These are phyloP conservation scores for Sarcophaga variegata DNA, from an alignment of 2,888 invertebrate species.

Conservation along the genomic window DNA sequence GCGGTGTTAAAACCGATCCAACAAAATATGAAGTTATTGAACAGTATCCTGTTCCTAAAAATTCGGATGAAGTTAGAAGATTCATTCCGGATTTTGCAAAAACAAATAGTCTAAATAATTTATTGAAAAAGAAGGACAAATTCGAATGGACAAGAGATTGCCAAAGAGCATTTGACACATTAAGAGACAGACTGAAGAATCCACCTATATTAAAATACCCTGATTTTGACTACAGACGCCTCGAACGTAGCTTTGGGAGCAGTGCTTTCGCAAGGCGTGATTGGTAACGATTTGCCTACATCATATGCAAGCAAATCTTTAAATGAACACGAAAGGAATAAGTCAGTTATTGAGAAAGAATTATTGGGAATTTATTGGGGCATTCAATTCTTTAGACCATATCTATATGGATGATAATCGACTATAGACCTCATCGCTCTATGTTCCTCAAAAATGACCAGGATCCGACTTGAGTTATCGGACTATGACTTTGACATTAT, in stretches of 20 bases:
- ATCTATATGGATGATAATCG: slow-evolving; percentile 74
- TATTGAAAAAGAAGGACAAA: slow-evolving; percentile 10
- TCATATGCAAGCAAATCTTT: slow-evolving; percentile 71
- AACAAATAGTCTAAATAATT: slow-evolving; percentile 8
- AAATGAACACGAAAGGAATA: slow-evolving; percentile 71
- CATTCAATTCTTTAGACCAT: slow-evolving; percentile 72
- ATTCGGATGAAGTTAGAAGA: slow-evolving; percentile 7
- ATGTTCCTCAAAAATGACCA: not conserved
- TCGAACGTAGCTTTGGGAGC: slow-evolving; percentile 71
- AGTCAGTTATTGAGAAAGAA: slow-evolving; percentile 73
- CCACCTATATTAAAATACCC: not conserved
- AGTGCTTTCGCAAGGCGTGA: slow-evolving; percentile 71
- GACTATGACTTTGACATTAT: not conserved
- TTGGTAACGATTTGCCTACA: slow-evolving; percentile 67
- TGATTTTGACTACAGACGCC: slow-evolving; percentile 73
- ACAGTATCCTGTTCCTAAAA: not conserved
- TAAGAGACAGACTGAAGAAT: too few relatives aligned
- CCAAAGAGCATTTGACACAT: too few relatives aligned
- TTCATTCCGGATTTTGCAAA: slow-evolving; percentile 25
- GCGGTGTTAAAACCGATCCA: slow-evolving; percentile 16
- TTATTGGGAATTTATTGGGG: slow-evolving; percentile 72
- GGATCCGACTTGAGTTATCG: slow-evolving; percentile 15
- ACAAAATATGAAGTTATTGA: slow-evolving; percentile 24
- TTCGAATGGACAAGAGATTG: not conserved
- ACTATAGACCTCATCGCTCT: slow-evolving; percentile 73